These are phyloP conservation scores for Pachyramphus minor DNA, from an alignment of 2,113 vertebrate genomes.

Conservation along the genomic window DNA sequence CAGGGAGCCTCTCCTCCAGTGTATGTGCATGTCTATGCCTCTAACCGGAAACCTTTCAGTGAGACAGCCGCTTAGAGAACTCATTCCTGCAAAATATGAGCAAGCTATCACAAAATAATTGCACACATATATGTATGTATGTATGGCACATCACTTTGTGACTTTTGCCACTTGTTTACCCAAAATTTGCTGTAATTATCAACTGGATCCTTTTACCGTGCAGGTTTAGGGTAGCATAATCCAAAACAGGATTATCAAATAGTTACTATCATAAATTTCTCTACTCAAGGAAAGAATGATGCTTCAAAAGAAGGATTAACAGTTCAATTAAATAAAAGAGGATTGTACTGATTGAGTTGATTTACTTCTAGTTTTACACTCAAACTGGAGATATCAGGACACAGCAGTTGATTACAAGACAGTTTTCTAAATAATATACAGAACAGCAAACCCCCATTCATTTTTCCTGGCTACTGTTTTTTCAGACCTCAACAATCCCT, in stretches of 20 bases:
- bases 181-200: neutral
- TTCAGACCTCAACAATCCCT: neutral
- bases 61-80: neutral
- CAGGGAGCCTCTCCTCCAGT: neutral
- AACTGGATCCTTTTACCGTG: neutral
- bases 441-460: neutral
- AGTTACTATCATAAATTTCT: neutral
- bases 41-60: neutral
- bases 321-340: neutral
- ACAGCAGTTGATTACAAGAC: neutral
- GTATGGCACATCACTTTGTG: neutral
- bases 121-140: accelerated
- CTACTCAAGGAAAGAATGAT: neutral
- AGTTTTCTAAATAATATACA: neutral
- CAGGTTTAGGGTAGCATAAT: neutral
- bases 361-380: neutral
- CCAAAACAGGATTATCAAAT: neutral
- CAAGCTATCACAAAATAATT: neutral
- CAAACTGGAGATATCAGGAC: neutral
- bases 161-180: neutral
- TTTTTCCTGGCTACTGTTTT: neutral
- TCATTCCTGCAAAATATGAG: neutral
- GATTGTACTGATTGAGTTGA: neutral
- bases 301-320: neutral
- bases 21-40: accelerated